Evolutionary conservation across 1,140 invertebrate genomes (phyloP).

Genomic region (Drosophila melanogaster): DNA sequence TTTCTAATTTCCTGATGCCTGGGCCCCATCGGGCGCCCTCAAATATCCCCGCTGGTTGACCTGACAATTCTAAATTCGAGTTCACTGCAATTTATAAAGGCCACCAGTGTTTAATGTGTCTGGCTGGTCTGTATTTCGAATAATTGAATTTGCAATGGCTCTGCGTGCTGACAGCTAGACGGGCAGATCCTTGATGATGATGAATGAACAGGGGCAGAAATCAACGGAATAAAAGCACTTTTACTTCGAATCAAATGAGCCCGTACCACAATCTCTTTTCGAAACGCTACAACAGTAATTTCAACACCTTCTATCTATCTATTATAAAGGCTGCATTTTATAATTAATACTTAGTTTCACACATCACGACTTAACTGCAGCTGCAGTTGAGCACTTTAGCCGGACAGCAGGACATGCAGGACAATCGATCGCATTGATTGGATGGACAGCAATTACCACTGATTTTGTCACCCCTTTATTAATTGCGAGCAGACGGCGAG

Average conservation of each 20-base stretch:
- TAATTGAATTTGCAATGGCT: conserved; percentile 72
- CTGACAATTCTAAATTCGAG: conserved; percentile 56
- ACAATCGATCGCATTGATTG: conserved; percentile 57
- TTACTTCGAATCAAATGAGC: no score
- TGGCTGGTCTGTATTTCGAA: conserved; percentile 54
- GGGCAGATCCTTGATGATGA: conserved; percentile 27
- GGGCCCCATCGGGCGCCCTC: neutral
- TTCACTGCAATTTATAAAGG: conserved; percentile 64
- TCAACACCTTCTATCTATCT: no score
- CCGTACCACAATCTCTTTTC: no score
- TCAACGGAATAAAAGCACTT: neutral
- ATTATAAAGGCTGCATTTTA: no score
- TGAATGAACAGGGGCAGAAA: conserved; percentile 12
- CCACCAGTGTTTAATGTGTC: conserved; percentile 54
- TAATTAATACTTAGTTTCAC: no score
- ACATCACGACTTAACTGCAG: neutral
- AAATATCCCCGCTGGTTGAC: conserved; percentile 8
- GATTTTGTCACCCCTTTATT: conserved; percentile 35
- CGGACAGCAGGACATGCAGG: conserved; percentile 5
- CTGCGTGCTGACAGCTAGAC: conserved; percentile 24
- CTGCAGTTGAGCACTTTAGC: neutral
- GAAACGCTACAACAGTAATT: no score
- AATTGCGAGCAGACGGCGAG: conserved; percentile 35
- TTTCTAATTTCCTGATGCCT: conserved; percentile 73
- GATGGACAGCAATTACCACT: conserved; percentile 30